A percentile compares a stretch with the other conserved stretches of the same genome.
These are phyloP conservation scores for Scaptomyza graminum DNA, from an alignment of 1,140 invertebrate genomes.

Conservation along the genomic window DNA sequence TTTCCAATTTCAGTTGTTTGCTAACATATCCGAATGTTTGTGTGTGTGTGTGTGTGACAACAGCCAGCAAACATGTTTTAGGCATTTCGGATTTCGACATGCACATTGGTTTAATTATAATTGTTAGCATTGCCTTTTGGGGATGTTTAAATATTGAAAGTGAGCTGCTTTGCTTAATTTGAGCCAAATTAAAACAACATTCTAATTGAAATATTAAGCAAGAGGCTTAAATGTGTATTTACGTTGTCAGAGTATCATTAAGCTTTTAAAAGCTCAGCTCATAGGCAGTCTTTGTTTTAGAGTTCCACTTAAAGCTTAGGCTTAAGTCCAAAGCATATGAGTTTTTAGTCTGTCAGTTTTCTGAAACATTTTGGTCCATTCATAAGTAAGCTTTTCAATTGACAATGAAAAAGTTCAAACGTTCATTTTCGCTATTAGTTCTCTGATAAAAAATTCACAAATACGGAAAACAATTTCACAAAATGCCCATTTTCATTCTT, in stretches of 20 bases:
- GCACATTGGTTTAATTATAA: conserved; percentile 65
- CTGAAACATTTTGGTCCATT: too few species aligned
- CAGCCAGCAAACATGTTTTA: conserved; percentile 29
- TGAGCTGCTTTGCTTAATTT: conserved; percentile 24
- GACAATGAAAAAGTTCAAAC: not conserved
- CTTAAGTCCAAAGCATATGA: not conserved
- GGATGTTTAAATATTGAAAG: conserved; percentile 34
- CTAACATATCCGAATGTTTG: conserved; percentile 23
- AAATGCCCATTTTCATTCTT: not conserved
- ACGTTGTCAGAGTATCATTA: too few species aligned
- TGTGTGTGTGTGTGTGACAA: conserved; percentile 25
- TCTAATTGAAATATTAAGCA: conserved; percentile 19
- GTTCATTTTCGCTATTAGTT: not conserved
- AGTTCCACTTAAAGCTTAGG: not conserved
- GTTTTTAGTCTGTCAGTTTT: too few species aligned
- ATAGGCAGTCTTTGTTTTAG: not conserved
- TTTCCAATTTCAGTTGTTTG: conserved; percentile 39
- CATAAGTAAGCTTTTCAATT: too few species aligned
- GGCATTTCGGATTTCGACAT: conserved; percentile 38
- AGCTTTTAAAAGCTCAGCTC: conserved; percentile 11
- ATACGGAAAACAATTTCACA: not conserved
- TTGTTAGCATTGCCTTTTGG: conserved; percentile 37
- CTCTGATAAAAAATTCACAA: not conserved
- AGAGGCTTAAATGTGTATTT: not conserved
- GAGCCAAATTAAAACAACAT: not conserved